A percentile compares a stretch with the other conserved stretches of the same genome.
Conservation (phyloP, 2,797 vertebrate genomes). For the Eleutherodactylus coqui region DNA sequence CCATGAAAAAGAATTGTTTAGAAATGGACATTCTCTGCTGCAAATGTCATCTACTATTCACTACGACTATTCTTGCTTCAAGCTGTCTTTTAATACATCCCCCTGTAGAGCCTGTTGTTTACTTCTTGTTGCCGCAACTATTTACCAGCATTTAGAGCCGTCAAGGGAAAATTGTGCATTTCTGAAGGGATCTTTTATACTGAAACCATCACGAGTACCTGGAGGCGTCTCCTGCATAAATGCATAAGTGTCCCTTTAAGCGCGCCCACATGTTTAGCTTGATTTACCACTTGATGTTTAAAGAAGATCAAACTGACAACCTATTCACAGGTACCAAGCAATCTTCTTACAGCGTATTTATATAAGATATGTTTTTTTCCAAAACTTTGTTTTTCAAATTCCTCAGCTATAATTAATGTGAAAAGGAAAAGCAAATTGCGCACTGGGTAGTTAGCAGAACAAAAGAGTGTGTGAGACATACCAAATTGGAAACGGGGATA, state of each 20-base stretch:
- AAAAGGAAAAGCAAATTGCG: conserved; percentile 31
- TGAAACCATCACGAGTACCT: neutral
- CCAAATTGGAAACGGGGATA: conserved; percentile 33
- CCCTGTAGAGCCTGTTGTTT: neutral
- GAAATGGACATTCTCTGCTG: no score
- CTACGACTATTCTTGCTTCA: neutral
- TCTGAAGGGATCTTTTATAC: conserved; percentile 33
- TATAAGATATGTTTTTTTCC: neutral
- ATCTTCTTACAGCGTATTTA: neutral
- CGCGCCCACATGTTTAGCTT: conserved; percentile 30
- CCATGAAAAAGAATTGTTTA: neutral
- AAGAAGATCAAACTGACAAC: conserved; percentile 41
- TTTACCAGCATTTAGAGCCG: conserved; percentile 22
- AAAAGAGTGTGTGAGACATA: conserved; percentile 38
- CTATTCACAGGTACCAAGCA: conserved; percentile 37
- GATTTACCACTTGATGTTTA: conserved; percentile 20
- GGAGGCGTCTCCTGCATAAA: conserved; percentile 16
- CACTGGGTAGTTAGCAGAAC: conserved; percentile 14
- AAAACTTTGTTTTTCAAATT: conserved; percentile 36
- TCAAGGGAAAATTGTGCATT: conserved; percentile 24
- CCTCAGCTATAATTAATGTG: conserved; percentile 33
- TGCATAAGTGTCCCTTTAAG: conserved; percentile 36
- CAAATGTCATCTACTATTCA: neutral
- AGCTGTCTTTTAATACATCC: neutral
- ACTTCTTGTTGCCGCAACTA: conserved; percentile 14